These are phyloP conservation scores for Vireo griseus DNA, from an alignment of 2,797 vertebrate species.

Conservation along the genomic window DNA sequence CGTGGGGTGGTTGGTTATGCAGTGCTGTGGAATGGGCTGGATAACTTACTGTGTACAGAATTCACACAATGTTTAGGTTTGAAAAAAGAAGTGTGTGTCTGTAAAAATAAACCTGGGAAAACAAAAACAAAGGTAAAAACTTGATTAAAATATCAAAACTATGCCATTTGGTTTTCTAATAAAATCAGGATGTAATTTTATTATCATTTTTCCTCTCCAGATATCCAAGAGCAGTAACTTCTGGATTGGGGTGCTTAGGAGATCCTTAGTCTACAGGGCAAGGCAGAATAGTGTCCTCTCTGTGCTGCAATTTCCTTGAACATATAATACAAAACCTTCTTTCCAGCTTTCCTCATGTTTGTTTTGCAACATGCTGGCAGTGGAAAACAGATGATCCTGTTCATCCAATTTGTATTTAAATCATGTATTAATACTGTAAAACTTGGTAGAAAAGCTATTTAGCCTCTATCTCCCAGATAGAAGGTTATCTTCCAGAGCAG, in stretches of 20 bases:
- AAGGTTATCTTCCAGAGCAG: neutral
- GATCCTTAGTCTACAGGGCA: neutral
- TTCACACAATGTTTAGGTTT: neutral
- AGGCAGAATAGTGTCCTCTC: neutral
- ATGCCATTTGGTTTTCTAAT: neutral
- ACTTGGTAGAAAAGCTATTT: neutral
- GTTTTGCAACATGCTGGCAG: neutral
- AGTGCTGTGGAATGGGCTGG: neutral
- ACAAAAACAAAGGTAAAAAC: neutral
- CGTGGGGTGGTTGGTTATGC: neutral
- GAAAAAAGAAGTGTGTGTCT: neutral
- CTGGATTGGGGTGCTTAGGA: neutral
- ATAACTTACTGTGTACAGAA: neutral
- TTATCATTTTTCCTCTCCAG: no score
- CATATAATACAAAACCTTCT: neutral
- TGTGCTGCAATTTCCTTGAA: neutral
- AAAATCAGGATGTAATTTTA: neutral
- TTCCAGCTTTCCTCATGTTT: neutral
- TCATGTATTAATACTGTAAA: neutral
- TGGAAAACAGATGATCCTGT: neutral
- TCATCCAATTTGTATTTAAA: neutral
- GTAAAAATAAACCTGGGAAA: neutral
- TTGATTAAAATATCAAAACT: neutral
- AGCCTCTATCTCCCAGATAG: neutral
- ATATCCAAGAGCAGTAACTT: neutral